A percentile compares a stretch with the other conserved stretches of the same genome.
These are phyloP conservation scores for Gadopsis marmoratus DNA, from an alignment of 2,797 vertebrate species.

Conservation along the genomic window DNA sequence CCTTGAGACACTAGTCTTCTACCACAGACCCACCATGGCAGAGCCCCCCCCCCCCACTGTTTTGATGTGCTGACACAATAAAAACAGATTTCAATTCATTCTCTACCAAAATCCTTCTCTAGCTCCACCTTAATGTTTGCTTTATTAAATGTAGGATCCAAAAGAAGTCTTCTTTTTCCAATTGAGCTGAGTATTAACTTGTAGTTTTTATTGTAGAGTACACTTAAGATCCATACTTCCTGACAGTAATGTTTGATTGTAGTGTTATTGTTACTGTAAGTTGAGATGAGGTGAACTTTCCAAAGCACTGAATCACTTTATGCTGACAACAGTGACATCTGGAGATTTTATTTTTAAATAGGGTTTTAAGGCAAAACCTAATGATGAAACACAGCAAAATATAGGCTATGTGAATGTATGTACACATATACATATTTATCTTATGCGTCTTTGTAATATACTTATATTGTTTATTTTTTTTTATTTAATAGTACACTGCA, in stretches of 20 bases:
- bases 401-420: background rate
- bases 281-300: background rate
- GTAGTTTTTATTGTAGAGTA: background rate
- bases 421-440: too few species aligned
- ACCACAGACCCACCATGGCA: background rate
- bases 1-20: slow-evolving; percentile 26
- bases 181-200: too few species aligned
- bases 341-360: background rate
- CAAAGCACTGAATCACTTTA: background rate
- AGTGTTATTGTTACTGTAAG: background rate
- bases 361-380: background rate
- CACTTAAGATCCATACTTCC: background rate
- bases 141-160: background rate
- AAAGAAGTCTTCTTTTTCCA: background rate
- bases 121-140: background rate
- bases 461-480: too few species aligned
- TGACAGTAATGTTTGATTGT: background rate
- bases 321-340: background rate
- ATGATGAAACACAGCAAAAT: background rate
- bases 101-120: background rate
- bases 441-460: too few species aligned
- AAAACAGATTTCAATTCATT: background rate
- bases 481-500: too few species aligned
- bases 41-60: background rate
- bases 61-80: slow-evolving; percentile 34